Evolutionary conservation across 2,797 vertebrate genomes (phyloP), one percentile per base, ranked within the genome.

Genomic region (Gallinago stenura): DNA sequence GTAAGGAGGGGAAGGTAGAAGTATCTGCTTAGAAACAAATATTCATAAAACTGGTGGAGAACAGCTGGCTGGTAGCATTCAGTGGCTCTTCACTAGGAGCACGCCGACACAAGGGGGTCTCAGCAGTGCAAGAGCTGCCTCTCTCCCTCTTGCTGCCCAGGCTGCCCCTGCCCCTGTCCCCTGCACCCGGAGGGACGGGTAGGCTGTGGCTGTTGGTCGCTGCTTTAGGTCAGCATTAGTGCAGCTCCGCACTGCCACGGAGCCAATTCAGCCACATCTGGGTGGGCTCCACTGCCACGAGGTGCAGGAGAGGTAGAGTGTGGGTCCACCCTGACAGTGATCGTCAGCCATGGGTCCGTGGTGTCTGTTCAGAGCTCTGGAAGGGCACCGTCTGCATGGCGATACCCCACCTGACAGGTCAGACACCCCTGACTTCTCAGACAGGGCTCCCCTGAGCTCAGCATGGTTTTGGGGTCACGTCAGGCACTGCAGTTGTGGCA

Each of bases 291-390:
- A 45, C 45, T 7, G 30, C 15, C 30, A 8, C 33, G 51, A 46
- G 25, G 37, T 41, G 57, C n/a, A 21, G 48, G 57, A 12, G 48
- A 56, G 35, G n/a, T 45, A 3, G 3, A 20, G n/a, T 6, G 15
- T 0, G 2, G 25, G 30, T 46, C n/a, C 16, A 6, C 20, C 25
- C 53, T 1, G 5, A 58, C 45, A 22, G 81, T 8, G 24, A 12
- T 12, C 15, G 2, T 9, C 1, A 1, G 51, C 33, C 7, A 2
- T 4, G 4, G 26, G 41, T 15, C 20, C 5, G 2, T 7, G 9
- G 25, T n/a, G 39, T 22, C 69, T 56, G 35, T n/a, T 73, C 45
- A 53, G 62, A 57, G 61, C 43, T 75, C 75, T 48, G 50, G 35
- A 35, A 35, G 64, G 26, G 21, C 37, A 16, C 45, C 2, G 0